phyloP scores from a whole-genome alignment of 1,140 invertebrate genomes.

The Bombus affinis region DNA sequence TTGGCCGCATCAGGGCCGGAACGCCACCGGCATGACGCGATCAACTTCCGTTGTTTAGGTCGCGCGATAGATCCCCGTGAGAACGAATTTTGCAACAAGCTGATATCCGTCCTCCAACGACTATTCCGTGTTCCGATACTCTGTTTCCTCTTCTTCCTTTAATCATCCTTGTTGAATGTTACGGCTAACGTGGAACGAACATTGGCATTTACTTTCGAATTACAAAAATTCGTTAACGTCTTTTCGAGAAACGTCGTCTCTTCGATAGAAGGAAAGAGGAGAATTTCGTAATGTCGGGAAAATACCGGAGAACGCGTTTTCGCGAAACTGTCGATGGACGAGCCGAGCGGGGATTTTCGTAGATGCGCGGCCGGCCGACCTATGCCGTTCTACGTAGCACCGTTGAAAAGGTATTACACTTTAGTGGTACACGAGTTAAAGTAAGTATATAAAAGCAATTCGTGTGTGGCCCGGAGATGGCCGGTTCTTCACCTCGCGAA shows the following conservation, averaged over 20 bases:
- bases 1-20: constrained; percentile 20
- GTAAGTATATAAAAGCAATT: constrained; percentile 82
- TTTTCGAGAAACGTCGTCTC: too few species aligned
- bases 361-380: background rate
- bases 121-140: too few species aligned
- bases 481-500: constrained; percentile 83
- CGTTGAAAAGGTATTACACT: constrained; percentile 64
- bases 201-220: too few species aligned
- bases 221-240: too few species aligned
- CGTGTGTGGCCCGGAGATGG: constrained; percentile 83
- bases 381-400: constrained; percentile 6
- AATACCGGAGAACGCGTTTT: background rate
- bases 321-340: background rate
- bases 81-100: background rate
- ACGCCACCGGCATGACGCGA: background rate
- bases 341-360: background rate
- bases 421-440: constrained; percentile 74
- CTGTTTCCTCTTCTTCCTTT: too few species aligned
- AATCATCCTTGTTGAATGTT: accelerated
- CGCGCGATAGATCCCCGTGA: background rate
- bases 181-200: too few species aligned
- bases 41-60: background rate
- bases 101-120: background rate
- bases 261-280: too few species aligned
- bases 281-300: too few species aligned